phyloP scores from a whole-genome alignment of 2,113 vertebrate species.

The Galeopterus variegatus region DNA sequence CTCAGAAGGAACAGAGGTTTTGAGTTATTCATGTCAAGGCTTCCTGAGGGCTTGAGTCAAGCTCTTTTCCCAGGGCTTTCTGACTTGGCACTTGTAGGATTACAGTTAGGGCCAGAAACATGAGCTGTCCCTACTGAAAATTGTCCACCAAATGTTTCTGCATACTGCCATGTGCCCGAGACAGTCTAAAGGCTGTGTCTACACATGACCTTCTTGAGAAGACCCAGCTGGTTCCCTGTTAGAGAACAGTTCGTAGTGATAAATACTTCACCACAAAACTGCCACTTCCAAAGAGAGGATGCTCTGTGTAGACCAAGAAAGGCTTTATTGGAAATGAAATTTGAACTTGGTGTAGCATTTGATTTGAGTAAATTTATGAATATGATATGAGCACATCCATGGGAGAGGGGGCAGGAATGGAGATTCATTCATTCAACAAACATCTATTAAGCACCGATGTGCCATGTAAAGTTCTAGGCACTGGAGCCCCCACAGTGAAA shows the following conservation, averaged over 20 bases:
- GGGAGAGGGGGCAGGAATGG: neutral
- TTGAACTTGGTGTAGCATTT: neutral
- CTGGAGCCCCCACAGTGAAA: neutral
- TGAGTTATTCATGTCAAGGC: too few relatives aligned
- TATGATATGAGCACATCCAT: too few relatives aligned
- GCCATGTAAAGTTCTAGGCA: neutral
- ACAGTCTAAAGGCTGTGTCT: neutral
- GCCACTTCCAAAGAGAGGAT: neutral
- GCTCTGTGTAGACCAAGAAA: neutral
- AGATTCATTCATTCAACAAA: neutral
- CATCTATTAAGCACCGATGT: neutral
- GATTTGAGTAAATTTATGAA: neutral
- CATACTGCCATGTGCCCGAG: neutral
- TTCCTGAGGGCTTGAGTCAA: too few relatives aligned
- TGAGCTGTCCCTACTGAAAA: too few relatives aligned
- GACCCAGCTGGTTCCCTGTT: neutral
- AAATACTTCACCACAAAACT: neutral
- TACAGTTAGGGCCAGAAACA: too few relatives aligned
- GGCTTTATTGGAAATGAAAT: neutral
- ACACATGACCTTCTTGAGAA: neutral
- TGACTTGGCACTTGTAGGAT: too few relatives aligned
- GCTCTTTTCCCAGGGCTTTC: too few relatives aligned
- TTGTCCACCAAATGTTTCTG: neutral
- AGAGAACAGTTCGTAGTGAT: neutral
- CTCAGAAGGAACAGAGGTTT: too few relatives aligned